Conservation (phyloP, 2,888 invertebrate species). For the Morpho helenor region DNA sequence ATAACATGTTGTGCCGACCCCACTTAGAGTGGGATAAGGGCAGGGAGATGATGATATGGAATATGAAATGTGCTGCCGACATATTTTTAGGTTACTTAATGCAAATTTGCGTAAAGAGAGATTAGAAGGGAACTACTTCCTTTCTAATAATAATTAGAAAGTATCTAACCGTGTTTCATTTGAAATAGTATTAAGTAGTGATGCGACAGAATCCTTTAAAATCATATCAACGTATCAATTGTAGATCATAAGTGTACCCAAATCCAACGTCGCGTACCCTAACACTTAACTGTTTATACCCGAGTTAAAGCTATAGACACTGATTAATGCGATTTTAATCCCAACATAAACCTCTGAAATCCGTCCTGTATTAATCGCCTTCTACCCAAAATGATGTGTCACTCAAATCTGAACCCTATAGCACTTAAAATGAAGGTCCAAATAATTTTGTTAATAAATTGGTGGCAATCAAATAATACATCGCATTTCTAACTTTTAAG, state of each 20-base stretch:
- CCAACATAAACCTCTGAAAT: constrained; percentile 81
- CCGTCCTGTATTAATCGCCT: constrained; percentile 75
- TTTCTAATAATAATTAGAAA: no score
- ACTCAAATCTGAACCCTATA: constrained; percentile 49
- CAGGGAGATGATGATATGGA: no score
- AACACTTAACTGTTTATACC: constrained; percentile 79
- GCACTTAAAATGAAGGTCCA: constrained; percentile 33
- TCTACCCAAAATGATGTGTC: constrained; percentile 68
- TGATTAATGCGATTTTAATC: constrained; percentile 86
- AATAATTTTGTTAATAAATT: constrained; percentile 30
- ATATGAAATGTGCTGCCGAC: no score
- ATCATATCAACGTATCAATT: no score
- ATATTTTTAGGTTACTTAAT: no score
- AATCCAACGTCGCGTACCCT: constrained; percentile 65
- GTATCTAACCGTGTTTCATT: no score
- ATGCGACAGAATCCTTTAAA: no score
- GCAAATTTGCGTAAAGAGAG: no score
- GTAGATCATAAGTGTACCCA: constrained; percentile 44
- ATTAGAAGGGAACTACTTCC: no score
- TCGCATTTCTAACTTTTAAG: constrained; percentile 64
- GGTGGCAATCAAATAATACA: constrained; percentile 33
- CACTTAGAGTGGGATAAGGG: no score
- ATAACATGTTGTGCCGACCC: no score
- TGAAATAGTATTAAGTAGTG: no score
- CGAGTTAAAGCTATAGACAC: constrained; percentile 79